Evolutionary conservation across 2,888 invertebrate genomes (phyloP), one percentile per base, ranked within the genome.

Genomic region (Mythimna albipuncta): DNA sequence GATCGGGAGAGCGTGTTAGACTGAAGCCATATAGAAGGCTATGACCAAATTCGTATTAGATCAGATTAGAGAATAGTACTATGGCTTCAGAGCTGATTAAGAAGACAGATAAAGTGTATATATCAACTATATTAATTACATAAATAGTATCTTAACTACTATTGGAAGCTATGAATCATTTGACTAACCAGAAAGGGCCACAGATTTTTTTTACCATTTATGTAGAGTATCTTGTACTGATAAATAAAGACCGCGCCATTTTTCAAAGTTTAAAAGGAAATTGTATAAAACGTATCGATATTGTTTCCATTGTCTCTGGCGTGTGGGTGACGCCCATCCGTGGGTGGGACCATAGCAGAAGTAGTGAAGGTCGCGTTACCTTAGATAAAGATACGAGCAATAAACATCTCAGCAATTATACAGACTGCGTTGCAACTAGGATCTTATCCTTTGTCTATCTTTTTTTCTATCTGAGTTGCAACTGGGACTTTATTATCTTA

Each of bases 281-380:
- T 85, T 79, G 65, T 83, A 72, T 83, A 75, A 79, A 80, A 83
- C 76, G 69, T 87, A 84, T 85, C 76, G 73, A 77, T 84, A 72
- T 73, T 81, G 72, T 70, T 62, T 81, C 73, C 81, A 89, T 90
- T 91, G 90, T 91, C 88, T 89, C 82, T 83, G 85, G 77, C 72
- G 74, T 82, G 92, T 93, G 88, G 93, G 94, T 89, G 93, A 88
- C 89, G 89, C 90, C 91, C 92, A 91, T 89, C 89, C 87, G 88
- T 77, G 91, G 93, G 94, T 90, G 90, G 88, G 86, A 82, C 88
- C 82, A 81, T 72, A 85, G 86, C 84, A 87, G 85, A 71, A 79
- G 79, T 82, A 83, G 72, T 85, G 91, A 93, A 94, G 94, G 93
- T 83, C 91, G 75, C 75, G 59, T 75, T 79, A 80, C 80, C 79